Evolutionary conservation across 2,797 vertebrate genomes (phyloP), one percentile per base, ranked within the genome.

Genomic region (Chloroceryle amazona): DNA sequence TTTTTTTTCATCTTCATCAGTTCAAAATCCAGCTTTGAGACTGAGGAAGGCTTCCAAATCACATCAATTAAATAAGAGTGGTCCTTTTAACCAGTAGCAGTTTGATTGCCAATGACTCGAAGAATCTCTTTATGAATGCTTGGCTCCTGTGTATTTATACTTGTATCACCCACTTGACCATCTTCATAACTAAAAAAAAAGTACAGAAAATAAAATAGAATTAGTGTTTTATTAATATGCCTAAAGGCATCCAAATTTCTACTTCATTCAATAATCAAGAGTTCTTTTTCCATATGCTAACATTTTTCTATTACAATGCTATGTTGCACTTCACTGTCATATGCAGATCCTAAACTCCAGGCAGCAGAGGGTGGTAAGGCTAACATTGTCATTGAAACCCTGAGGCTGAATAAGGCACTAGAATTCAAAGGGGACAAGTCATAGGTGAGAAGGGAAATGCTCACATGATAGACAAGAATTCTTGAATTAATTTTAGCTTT

Each of bases 41-140:
- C 97, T 96, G 98, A 98, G 98, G 98, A 98, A 98, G 98, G 96
- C 93, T 97, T 97, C 96, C 97, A 92, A 89, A 95, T 95, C 96
- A 86, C 51, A 97, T 84, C 89, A 96, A 90, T 95, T 93, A 95
- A 81, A 58, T 97, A 95, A 94, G 37, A 97, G 76, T 92, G 96
- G 97, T 96, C 97, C 98, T 95, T 97, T 99, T 98, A 99, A 96
- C 99, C 99, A 92, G 99, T 99, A 91, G 99, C 99, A 63, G 99
- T 99, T 97, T 99, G 99, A 97, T 99, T 99, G 96, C 99, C 99
- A 95, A 99, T 99, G 86, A 99, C 99, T 96, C 99, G 98, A 88
- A 99, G 98, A 96, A 99, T 99, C 98, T 99, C 99, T 97, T 98
- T 99, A 96, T 99, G 98, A 97, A 99, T 98, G 96, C 98, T 98